Evolutionary conservation across 2,888 invertebrate species (phyloP), one percentile per base, ranked within the genome.

Genomic region (Thelaira solivaga): DNA sequence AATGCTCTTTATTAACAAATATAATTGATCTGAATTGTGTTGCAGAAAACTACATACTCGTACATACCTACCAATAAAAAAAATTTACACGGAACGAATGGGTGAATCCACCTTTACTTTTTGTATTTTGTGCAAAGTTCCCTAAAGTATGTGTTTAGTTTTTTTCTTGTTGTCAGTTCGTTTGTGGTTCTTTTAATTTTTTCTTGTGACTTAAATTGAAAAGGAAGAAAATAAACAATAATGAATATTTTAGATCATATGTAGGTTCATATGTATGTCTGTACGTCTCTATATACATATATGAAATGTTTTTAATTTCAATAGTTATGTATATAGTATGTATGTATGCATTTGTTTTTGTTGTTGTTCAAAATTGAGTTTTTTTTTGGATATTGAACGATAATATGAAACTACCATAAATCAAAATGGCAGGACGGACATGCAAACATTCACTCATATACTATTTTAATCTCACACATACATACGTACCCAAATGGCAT

Each of bases 381-480:
- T 74, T 61, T 61, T 74, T 77, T 69, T 64, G 80, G 86, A 84
- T 85, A 86, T 86, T 87, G 88, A 88, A 87, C 86, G 84, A 84
- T 84, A 87, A 85, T 87, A 86, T 86, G 84, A 86, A 86, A 86
- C 85, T 85, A 84, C 84, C 86, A 88, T 88, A 88, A 88, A 88
- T 88, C 88, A 88, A 88, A 88, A 88, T 88, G 88, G 87, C 86
- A 85, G 87, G 88, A 85, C 87, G 84, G 86, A 84, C 80, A 65
- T 69, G 55, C 10, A 64, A 51, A 65, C 81, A 82, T 81, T 80
- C 81, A 65, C 68, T 71, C 78, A 76, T 65, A 76, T 68, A 76
- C 80, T 79, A 81, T 65, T 57, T 41, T 47, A 43, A 43, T 72
- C 36, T 29, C 62, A 71, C 79, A 80, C 76, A 55, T n/a, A n/a